phyloP scores from a whole-genome alignment of 2,888 invertebrate genomes.

The Oithona nana region DNA sequence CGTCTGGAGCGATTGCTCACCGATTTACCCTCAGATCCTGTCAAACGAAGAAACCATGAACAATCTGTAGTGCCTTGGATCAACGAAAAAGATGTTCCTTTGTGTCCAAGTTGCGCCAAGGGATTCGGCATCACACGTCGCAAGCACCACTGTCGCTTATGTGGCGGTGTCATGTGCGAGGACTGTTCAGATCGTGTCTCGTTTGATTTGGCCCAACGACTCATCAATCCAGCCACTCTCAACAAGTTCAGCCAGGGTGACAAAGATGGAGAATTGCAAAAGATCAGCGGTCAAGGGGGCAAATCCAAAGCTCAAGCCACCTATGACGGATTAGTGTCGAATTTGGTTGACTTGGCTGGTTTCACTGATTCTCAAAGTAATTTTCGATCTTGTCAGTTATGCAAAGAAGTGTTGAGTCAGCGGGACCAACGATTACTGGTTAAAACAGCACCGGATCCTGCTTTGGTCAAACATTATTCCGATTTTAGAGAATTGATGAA shows the following conservation, averaged over 20 bases:
- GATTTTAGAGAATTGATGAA: neutral
- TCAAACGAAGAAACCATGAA: conserved; percentile 34
- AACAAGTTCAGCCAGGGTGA: neutral
- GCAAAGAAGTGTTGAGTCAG: neutral
- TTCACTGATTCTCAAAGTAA: neutral
- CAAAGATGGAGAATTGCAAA: neutral
- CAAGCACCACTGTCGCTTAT: conserved; percentile 89
- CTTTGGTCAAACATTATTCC: neutral
- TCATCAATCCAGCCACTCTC: neutral
- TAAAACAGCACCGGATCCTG: neutral
- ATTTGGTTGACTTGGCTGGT: neutral
- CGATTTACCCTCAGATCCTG: conserved; percentile 42
- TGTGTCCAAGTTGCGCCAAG: conserved; percentile 78
- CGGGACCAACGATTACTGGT: neutral
- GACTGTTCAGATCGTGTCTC: conserved; percentile 65
- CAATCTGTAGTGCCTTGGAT: conserved; percentile 67
- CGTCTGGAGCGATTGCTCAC: conserved; percentile 72
- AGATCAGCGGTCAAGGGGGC: too few relatives aligned
- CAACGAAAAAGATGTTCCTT: conserved; percentile 66
- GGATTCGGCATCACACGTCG: conserved; percentile 66
- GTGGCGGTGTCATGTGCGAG: conserved; percentile 79
- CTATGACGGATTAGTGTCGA: neutral
- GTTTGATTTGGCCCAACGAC: conserved; percentile 19
- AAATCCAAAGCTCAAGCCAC: neutral
- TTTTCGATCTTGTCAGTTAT: neutral